phyloP scores from a whole-genome alignment of 2,888 invertebrate genomes.

The Limnephilus marmoratus region DNA sequence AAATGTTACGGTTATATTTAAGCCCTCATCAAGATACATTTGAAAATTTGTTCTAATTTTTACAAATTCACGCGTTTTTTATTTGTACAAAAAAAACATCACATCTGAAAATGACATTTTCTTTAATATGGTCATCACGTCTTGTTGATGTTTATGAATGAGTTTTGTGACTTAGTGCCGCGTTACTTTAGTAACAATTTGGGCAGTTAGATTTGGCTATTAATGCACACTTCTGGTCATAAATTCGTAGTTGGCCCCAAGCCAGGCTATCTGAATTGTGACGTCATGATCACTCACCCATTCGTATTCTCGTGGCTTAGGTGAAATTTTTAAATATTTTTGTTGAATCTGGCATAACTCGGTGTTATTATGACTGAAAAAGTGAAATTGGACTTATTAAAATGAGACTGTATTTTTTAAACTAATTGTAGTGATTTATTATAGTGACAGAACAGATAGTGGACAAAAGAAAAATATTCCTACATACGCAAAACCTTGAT shows the following conservation, averaged over 20 bases:
- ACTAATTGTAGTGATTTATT: not conserved
- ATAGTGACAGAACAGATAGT: not conserved
- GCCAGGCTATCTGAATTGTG: conserved; percentile 60
- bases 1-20: not conserved
- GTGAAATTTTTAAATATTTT: conserved; percentile 40
- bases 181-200: conserved; percentile 25
- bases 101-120: not conserved
- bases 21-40: not conserved
- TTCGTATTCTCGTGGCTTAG: conserved; percentile 15
- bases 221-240: conserved; percentile 57
- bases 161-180: conserved; percentile 21
- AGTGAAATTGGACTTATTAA: not conserved
- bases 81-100: not conserved
- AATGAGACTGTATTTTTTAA: not conserved
- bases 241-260: conserved; percentile 53
- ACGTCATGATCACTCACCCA: conserved; percentile 57
- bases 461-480: not conserved
- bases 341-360: not conserved
- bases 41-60: not conserved
- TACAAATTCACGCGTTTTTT: not conserved
- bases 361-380: not conserved
- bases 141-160: not conserved
- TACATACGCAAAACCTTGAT: not conserved
- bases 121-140: not conserved
- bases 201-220: not conserved